Base-by-base conservation (phyloP, 2,797 vertebrate genomes). In the Bufotes viridis region DNA sequence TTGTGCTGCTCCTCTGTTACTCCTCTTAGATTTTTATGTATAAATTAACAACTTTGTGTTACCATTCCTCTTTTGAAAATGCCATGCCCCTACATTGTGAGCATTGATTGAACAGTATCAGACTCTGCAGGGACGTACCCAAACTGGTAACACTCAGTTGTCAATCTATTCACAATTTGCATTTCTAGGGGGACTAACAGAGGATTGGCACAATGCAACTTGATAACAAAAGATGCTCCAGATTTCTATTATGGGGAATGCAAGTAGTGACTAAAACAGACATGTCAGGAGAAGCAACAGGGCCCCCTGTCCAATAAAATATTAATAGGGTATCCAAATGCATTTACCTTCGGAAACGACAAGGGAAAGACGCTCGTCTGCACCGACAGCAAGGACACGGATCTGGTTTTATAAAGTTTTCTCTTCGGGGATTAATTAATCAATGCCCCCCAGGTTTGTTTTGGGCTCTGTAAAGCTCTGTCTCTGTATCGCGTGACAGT, bases 381-480 rank as follows among this genome's bases (percentile, higher is more conserved):
- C 67, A 8, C 12, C 60, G 10, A 65, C 24, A 49, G 22, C 60
- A 7, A 14, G 34, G 7, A 49, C 10, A 63, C 51, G 61, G 65
- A n/a, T 60, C 7, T 17, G 11, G 22, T 49, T 24, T 75, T 42
- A 20, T 60, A 22, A 29, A 22, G 26, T 15, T 58, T 34, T 60
- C 6, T 69, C 29, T 34, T 18, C 74, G 14, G 17, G 58, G 80
- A 65, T 81, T n/a, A 89, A 76, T 89, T 60, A 74, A 84, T 88
- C 75, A 65, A 5, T 69, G 65, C 67, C 57, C 18, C 12, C 2
- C 61, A n/a, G 61, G 20, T 78, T 81, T 86, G 58, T 86, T 89
- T 65, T 87, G 65, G 69, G 13, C 67, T 26, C 63, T 49, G 70
- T 72, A 61, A 82, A 83, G 60, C 84, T 22, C 51, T 61, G 6